Evolutionary conservation across 2,888 invertebrate species (phyloP).

Genomic region (Kuschelorhynchus macadamiae): DNA sequence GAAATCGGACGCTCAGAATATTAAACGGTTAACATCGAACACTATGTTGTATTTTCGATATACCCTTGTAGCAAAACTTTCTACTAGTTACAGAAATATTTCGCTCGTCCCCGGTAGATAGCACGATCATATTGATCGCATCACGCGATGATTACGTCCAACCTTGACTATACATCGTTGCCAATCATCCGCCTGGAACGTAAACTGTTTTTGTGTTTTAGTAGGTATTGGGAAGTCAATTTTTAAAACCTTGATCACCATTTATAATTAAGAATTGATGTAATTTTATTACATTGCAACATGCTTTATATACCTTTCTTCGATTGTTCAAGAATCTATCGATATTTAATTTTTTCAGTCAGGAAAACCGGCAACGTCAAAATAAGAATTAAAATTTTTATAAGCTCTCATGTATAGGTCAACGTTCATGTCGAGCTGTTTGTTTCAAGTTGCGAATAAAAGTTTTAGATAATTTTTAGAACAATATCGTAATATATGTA

Average conservation of each 20-base stretch:
- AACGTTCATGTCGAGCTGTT: background rate
- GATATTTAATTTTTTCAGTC: too few species aligned
- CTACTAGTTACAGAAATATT: too few species aligned
- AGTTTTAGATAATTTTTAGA: slow-evolving; percentile 3
- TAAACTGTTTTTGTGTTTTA: too few species aligned
- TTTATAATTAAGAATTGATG: too few species aligned
- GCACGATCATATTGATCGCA: slow-evolving; percentile 3
- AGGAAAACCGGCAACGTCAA: slow-evolving; percentile 2
- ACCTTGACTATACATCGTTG: slow-evolving; percentile 12
- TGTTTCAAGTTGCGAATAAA: background rate
- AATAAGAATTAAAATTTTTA: background rate
- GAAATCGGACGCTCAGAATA: too few species aligned
- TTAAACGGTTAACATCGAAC: too few species aligned
- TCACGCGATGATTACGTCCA: slow-evolving; percentile 5
- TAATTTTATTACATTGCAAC: too few species aligned
- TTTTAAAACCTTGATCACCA: too few species aligned
- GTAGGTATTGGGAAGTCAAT: background rate
- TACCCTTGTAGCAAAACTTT: too few species aligned
- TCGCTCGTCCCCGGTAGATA: background rate
- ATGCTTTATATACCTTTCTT: too few species aligned
- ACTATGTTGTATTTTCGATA: too few species aligned
- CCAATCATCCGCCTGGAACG: background rate
- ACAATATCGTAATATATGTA: slow-evolving; percentile 5
- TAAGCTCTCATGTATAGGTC: background rate
- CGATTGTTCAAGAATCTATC: too few species aligned